Conservation (phyloP, 2,797 vertebrate species). For the Takifugu rubripes region DNA sequence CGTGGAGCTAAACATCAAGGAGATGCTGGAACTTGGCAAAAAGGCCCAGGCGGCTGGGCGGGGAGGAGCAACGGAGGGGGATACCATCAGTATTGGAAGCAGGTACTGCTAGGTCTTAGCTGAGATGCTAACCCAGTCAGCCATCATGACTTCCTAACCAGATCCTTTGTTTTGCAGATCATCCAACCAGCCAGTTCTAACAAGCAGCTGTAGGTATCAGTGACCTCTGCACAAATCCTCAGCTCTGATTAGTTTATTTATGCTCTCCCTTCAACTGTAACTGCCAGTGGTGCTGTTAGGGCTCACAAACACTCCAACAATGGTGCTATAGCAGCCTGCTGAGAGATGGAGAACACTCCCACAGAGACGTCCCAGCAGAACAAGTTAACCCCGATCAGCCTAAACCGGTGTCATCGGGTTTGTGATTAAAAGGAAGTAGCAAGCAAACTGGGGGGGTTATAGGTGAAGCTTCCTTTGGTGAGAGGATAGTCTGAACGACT, state of each 20-base stretch:
- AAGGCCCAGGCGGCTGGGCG: slow-evolving; percentile 70
- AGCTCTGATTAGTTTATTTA: too few relatives aligned
- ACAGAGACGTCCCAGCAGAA: background rate
- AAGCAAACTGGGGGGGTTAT: slow-evolving; percentile 1
- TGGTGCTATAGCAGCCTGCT: slow-evolving; percentile 1
- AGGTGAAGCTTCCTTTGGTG: too few relatives aligned
- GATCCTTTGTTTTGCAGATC: slow-evolving; percentile 62
- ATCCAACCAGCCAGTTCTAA: slow-evolving; percentile 64
- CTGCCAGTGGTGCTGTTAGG: too few relatives aligned
- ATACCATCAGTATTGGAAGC: slow-evolving; percentile 73
- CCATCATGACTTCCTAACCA: background rate
- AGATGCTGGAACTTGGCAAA: slow-evolving; percentile 74
- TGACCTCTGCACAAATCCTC: background rate
- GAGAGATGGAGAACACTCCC: slow-evolving; percentile 22
- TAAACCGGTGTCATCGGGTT: slow-evolving; percentile 30
- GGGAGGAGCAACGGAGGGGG: slow-evolving; percentile 58
- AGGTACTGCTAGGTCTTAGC: slow-evolving; percentile 49
- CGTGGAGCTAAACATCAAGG: slow-evolving; percentile 73
- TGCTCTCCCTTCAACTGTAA: background rate
- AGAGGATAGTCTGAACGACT: too few relatives aligned
- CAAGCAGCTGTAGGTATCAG: slow-evolving; percentile 76
- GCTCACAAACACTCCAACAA: too few relatives aligned
- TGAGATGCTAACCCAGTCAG: background rate
- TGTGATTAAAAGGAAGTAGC: slow-evolving; percentile 38
- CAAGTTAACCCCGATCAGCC: slow-evolving; percentile 1